Evolutionary conservation across 2,797 vertebrate species (phyloP).

Genomic region (Schizopygopsis pylzovi): DNA sequence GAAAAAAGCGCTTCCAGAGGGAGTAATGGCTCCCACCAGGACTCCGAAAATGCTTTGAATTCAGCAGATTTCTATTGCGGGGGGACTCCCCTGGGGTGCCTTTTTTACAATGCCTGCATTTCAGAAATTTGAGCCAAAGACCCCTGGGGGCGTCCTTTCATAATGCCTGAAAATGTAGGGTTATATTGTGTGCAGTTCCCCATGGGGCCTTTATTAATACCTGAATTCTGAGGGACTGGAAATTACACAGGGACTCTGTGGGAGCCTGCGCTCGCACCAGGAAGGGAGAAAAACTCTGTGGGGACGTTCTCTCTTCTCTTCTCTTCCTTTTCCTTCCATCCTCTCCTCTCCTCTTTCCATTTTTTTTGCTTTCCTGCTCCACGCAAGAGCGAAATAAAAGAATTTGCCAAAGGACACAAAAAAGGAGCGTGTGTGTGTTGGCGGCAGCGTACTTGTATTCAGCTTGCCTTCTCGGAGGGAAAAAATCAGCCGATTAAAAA

Average conservation of each 20-base stretch:
- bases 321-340: slow-evolving; percentile 63
- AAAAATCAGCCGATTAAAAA: slow-evolving; percentile 90
- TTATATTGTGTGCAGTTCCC: slow-evolving; percentile 90
- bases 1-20: slow-evolving; percentile 76
- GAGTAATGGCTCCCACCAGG: slow-evolving; percentile 89
- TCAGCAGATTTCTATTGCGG: slow-evolving; percentile 91
- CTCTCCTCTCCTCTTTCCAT: slow-evolving; percentile 45
- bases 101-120: slow-evolving; percentile 88
- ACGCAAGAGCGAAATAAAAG: slow-evolving; percentile 99
- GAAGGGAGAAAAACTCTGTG: slow-evolving; percentile 88
- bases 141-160: slow-evolving; percentile 90
- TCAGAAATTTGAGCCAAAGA: slow-evolving; percentile 90
- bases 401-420: slow-evolving; percentile 99
- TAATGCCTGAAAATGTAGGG: slow-evolving; percentile 93
- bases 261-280: slow-evolving; percentile 83
- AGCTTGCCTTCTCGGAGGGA: slow-evolving; percentile 91
- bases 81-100: slow-evolving; percentile 83
- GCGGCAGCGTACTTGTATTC: slow-evolving; percentile 90
- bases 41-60: slow-evolving; percentile 91
- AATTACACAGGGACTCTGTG: slow-evolving; percentile 88
- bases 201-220: slow-evolving; percentile 93
- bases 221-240: slow-evolving; percentile 91
- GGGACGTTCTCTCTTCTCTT: slow-evolving; percentile 90
- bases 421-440: slow-evolving; percentile 85
- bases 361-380: slow-evolving; percentile 77